Conservation (phyloP, 2,888 invertebrate genomes). For the Polyommatus icarus region DNA sequence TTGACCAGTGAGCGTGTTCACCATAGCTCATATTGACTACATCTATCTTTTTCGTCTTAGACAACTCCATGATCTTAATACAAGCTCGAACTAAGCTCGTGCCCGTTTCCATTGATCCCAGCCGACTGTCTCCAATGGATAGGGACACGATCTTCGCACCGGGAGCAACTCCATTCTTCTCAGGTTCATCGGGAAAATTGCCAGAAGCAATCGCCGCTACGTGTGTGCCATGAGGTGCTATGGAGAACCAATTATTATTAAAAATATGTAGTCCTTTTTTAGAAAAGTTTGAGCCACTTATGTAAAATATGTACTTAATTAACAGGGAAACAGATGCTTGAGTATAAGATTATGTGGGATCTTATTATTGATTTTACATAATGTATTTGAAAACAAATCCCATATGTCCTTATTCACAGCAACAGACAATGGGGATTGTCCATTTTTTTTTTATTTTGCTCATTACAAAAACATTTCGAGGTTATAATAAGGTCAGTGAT, state of each 20-base stretch:
- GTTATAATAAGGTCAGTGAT: too few species aligned
- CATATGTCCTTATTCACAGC: too few species aligned
- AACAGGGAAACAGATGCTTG: too few species aligned
- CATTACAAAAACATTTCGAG: too few species aligned
- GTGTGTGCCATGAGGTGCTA: conserved; percentile 98
- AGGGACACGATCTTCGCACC: conserved; percentile 96
- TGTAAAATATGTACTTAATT: too few species aligned
- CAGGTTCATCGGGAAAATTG: conserved; percentile 91
- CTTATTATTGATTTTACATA: too few species aligned
- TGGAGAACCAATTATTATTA: conserved; percentile 36
- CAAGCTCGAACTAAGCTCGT: conserved; percentile 95
- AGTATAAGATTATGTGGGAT: too few species aligned
- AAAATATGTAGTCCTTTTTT: not conserved
- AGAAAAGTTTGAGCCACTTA: too few species aligned
- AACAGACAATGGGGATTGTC: too few species aligned
- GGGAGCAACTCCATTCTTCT: conserved; percentile 96
- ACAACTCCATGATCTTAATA: conserved; percentile 89
- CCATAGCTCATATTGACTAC: conserved; percentile 99
- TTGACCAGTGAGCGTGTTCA: conserved; percentile 95
- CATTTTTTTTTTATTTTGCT: too few species aligned
- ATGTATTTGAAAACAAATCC: too few species aligned
- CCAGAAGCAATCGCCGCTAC: conserved; percentile 98
- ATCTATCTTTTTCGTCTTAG: conserved; percentile 83
- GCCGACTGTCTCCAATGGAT: conserved; percentile 94
- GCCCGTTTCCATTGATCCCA: conserved; percentile 98